A percentile compares a stretch with the other conserved stretches of the same genome.
phyloP scores from a whole-genome alignment of 2,113 vertebrate genomes.

The Actenoides hombroni region DNA sequence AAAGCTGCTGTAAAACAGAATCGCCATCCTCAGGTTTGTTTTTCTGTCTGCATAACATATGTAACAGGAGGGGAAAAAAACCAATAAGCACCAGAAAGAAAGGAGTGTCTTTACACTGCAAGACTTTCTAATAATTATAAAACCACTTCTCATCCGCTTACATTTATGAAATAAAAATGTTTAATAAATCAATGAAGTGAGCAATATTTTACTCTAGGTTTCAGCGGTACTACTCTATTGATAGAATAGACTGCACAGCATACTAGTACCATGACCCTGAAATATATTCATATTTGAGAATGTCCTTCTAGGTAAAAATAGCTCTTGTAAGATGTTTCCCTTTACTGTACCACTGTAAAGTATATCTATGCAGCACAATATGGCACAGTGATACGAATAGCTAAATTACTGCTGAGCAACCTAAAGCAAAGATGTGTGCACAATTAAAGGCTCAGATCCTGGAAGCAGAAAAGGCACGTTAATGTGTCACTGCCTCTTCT shows the following conservation, averaged over 20 bases:
- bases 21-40: neutral
- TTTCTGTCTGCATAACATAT: neutral
- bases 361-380: neutral
- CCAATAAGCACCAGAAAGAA: neutral
- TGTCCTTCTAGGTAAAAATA: neutral
- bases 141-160: neutral
- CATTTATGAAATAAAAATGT: neutral
- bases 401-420: neutral
- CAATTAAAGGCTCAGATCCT: neutral
- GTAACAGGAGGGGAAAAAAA: accelerated
- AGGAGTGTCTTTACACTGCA: neutral
- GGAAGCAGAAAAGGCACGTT: neutral
- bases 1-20: neutral
- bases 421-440: neutral
- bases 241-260: neutral
- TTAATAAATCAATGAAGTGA: neutral
- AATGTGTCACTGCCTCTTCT: neutral
- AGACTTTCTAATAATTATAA: neutral
- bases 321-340: neutral
- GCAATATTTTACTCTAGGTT: neutral
- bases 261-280: neutral
- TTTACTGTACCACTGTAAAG: neutral
- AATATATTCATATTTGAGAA: neutral
- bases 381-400: neutral
- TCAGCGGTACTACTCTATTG: neutral